A percentile compares a stretch with the other conserved stretches of the same genome.
phyloP scores from a whole-genome alignment of 2,113 vertebrate genomes.

The Excalfactoria chinensis region DNA sequence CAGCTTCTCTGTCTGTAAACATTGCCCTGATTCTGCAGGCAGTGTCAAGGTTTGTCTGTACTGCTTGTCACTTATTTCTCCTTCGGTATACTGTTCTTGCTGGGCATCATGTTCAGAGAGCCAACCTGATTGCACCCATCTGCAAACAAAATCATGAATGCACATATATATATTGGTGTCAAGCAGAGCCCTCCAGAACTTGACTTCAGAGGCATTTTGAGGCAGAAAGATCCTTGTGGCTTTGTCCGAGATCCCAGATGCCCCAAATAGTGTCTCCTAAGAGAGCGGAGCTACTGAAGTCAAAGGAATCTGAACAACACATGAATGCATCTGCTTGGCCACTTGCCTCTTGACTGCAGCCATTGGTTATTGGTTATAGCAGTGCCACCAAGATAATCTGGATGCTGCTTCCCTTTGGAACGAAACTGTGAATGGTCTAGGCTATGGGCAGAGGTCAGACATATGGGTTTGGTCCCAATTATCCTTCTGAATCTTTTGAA shows the following conservation, averaged over 20 bases:
- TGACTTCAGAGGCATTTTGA: fast-evolving
- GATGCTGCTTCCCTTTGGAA: neutral
- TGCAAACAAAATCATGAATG: neutral
- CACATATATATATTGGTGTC: neutral
- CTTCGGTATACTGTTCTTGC: neutral
- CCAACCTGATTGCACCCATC: neutral
- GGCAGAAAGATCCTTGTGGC: neutral
- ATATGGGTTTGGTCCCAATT: conserved; percentile 40
- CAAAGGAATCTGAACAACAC: neutral
- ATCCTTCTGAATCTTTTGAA: conserved; percentile 13
- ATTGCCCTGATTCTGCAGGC: neutral
- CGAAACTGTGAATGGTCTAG: neutral
- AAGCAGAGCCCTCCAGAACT: neutral
- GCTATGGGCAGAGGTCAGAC: conserved; percentile 39
- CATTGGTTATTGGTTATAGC: neutral
- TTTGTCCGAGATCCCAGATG: neutral
- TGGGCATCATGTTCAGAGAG: neutral
- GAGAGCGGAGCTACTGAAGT: neutral
- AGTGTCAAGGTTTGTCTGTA: neutral
- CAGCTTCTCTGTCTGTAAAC: neutral
- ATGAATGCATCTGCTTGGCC: neutral
- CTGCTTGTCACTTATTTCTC: neutral
- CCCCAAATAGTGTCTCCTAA: neutral
- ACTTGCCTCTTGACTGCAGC: neutral
- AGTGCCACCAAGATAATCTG: neutral